phyloP scores from a whole-genome alignment of 2,113 vertebrate species.

The Indri indri region DNA sequence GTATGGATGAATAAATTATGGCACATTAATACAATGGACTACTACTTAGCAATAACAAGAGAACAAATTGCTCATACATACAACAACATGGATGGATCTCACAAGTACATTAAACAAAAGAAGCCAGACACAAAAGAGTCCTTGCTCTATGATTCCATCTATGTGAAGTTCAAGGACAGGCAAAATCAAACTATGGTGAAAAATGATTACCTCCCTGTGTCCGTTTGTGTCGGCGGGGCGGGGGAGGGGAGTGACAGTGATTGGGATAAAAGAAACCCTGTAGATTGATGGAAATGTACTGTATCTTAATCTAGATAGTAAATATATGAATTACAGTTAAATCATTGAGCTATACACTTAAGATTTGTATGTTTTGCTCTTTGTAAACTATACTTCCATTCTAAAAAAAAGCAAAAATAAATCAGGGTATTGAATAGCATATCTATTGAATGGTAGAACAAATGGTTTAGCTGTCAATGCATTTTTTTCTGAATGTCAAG shows the following conservation, averaged over 20 bases:
- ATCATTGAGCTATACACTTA: neutral
- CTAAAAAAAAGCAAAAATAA: slow-evolving; percentile 34
- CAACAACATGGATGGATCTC: neutral
- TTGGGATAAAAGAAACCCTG: neutral
- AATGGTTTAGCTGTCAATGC: neutral
- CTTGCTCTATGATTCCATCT: slow-evolving; percentile 14
- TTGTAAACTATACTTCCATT: neutral
- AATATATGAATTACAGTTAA: neutral
- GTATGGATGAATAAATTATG: neutral
- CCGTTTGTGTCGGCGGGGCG: neutral
- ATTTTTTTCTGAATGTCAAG: slow-evolving; percentile 24
- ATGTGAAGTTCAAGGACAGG: slow-evolving; percentile 22
- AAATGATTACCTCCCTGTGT: neutral
- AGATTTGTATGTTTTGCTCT: neutral
- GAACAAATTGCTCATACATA: neutral
- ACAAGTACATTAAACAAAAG: neutral
- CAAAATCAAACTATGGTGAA: slow-evolving; percentile 1
- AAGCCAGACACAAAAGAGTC: neutral
- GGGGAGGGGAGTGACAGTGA: neutral
- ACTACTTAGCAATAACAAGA: slow-evolving; percentile 1
- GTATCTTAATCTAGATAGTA: neutral
- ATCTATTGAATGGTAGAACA: neutral
- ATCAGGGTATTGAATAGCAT: neutral
- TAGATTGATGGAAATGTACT: neutral
- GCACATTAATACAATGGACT: neutral